Conservation (phyloP, 1,140 invertebrate genomes). For the Hetaerina americana region DNA sequence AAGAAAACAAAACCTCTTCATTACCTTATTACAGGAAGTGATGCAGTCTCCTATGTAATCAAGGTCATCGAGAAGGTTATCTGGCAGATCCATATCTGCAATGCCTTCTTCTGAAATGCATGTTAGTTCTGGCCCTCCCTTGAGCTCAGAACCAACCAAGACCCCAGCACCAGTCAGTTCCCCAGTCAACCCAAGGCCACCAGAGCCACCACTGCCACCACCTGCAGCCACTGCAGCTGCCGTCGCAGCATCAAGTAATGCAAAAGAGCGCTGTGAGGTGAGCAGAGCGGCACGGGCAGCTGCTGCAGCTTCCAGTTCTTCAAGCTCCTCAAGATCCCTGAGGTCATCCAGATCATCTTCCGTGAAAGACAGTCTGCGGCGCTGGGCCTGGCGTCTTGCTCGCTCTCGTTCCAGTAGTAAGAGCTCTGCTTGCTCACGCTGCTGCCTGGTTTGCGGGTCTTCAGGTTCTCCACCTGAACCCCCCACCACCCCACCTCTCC, state of each 20-base stretch:
- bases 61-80: constrained; percentile 65
- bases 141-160: background rate
- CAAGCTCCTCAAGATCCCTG: constrained; percentile 4
- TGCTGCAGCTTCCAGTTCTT: background rate
- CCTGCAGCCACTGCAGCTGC: background rate
- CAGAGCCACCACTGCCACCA: background rate
- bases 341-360: constrained; percentile 10
- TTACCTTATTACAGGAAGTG: constrained; percentile 74
- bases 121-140: constrained; percentile 49
- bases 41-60: constrained; percentile 75
- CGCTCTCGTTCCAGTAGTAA: background rate
- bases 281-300: constrained; percentile 12
- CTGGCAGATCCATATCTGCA: constrained; percentile 68
- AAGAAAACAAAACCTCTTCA: no score
- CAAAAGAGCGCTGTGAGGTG: constrained; percentile 2
- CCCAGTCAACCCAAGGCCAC: background rate
- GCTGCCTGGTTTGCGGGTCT: background rate
- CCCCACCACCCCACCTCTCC: background rate
- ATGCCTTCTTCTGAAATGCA: constrained; percentile 80
- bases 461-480: background rate
- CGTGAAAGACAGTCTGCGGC: constrained; percentile 4
- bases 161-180: background rate
- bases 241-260: background rate
- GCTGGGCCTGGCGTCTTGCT: background rate
- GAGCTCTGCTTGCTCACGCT: background rate